Conservation (phyloP, 2,113 vertebrate species). For the Anarhynchus alexandrinus region DNA sequence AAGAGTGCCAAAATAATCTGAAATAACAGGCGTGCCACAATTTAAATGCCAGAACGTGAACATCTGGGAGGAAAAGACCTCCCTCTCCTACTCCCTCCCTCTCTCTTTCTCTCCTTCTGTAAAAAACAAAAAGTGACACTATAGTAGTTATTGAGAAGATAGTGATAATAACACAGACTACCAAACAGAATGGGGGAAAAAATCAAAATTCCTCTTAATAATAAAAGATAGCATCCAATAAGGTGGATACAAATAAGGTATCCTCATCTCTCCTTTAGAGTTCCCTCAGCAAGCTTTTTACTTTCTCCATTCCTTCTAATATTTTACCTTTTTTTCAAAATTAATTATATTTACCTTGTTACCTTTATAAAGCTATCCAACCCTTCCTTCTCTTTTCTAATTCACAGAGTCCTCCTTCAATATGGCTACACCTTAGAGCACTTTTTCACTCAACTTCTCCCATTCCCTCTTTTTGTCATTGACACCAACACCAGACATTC, state of each 20-base stretch:
- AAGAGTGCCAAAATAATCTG: neutral
- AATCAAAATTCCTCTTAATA: neutral
- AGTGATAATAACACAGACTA: neutral
- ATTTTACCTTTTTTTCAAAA: neutral
- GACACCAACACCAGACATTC: neutral
- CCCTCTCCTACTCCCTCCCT: neutral
- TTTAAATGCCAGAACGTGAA: neutral
- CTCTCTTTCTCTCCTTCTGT: neutral
- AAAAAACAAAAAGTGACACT: neutral
- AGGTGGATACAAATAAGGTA: neutral
- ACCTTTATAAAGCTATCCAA: neutral
- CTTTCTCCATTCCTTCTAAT: neutral
- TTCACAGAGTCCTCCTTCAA: neutral
- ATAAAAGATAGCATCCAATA: neutral
- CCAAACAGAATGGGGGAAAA: neutral
- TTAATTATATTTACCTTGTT: neutral
- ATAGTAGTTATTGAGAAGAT: neutral
- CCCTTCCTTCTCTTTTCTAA: neutral
- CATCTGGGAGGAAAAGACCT: neutral
- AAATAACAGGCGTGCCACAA: neutral
- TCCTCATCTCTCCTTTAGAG: neutral
- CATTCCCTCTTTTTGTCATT: neutral
- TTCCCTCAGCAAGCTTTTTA: neutral
- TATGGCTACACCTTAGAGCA: neutral
- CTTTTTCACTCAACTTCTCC: neutral